Conservation (phyloP, 2,113 vertebrate species). For the Poeciliopsis prolifica region DNA sequence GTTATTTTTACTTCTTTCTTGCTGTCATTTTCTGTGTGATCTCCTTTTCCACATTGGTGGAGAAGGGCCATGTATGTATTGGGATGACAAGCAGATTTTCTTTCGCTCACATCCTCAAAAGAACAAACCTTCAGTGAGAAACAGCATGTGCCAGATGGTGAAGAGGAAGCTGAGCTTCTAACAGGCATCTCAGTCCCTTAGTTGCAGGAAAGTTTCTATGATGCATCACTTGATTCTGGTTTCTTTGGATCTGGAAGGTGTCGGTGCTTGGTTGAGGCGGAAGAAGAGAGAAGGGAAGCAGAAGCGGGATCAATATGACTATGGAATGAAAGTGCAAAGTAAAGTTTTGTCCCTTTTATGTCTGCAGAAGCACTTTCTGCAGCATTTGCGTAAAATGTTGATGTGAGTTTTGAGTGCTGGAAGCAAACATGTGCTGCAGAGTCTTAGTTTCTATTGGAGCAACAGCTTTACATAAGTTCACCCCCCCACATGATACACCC, state of each 20-base stretch:
- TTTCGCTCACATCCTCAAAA: conserved; percentile 61
- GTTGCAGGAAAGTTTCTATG: conserved; percentile 57
- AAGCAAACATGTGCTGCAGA: conserved; percentile 21
- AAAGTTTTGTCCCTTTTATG: conserved; percentile 24
- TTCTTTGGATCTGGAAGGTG: conserved; percentile 62
- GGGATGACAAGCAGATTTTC: conserved; percentile 54
- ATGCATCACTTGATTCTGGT: conserved; percentile 52
- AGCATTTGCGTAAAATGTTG: conserved; percentile 44
- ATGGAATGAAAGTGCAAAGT: conserved; percentile 43
- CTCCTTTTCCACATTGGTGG: conserved; percentile 4
- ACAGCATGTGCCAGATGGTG: conserved; percentile 48
- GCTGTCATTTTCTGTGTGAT: background rate
- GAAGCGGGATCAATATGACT: conserved; percentile 57
- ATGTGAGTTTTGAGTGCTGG: conserved; percentile 23
- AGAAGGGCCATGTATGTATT: conserved; percentile 34
- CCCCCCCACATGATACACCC: background rate
- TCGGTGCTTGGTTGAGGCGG: conserved; percentile 46
- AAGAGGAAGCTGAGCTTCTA: conserved; percentile 49
- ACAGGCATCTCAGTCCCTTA: conserved; percentile 54
- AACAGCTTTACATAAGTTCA: conserved; percentile 16
- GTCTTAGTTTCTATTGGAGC: conserved; percentile 23
- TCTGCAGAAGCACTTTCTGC: conserved; percentile 41
- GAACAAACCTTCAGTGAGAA: conserved; percentile 54
- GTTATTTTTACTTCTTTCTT: conserved; percentile 2
- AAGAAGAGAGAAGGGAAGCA: conserved; percentile 35